Evolutionary conservation across 2,888 invertebrate genomes (phyloP), one percentile per base, ranked within the genome.

Genomic region (Tridacna gigas): DNA sequence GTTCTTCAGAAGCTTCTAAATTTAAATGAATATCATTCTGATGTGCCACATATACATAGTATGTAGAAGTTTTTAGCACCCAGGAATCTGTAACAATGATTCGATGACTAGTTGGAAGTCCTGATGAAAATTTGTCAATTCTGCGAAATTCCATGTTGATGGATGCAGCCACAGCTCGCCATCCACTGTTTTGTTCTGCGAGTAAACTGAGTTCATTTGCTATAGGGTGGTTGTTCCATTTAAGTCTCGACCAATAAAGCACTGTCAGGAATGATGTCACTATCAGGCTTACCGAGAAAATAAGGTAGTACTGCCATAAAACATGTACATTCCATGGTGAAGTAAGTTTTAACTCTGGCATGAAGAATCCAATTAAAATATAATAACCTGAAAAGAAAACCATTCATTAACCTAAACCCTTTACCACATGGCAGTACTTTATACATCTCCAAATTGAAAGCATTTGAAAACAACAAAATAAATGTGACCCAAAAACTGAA

Each of bases 41-140:
- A 93, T 97, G 97, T 0, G 97, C 96, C 73, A 97, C 95, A 91
- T 97, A 95, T 0, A 98, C 95, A 86, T 95, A 96, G 91, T 98
- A 97, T 63, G 97, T 96, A 0, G 97, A 96, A 0, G 97, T 96
- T 95, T 98, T 97, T 74, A 98, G 96, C 37, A 98, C 96, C 98
- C 98, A 98, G 84, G 97, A 97, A 93, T 97, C 97, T 0, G 98
- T 98, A 56, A 95, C 95, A 78, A 94, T 92, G 5, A 95, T 89
- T 56, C 94, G 89, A 18, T 93, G 84, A 11, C 94, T 93, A 25
- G 86, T 90, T n/a, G 89, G 85, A n/a, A 79, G 60, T 61, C 94
- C 94, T 20, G 94, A 93, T 0, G 93, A 91, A 81, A 95, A 95
- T 85, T 95, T 95, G 83, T 95, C 95, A 48, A 94, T 88, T 56